Conservation (phyloP, 2,888 invertebrate species). For the Octonoba sinensis region DNA sequence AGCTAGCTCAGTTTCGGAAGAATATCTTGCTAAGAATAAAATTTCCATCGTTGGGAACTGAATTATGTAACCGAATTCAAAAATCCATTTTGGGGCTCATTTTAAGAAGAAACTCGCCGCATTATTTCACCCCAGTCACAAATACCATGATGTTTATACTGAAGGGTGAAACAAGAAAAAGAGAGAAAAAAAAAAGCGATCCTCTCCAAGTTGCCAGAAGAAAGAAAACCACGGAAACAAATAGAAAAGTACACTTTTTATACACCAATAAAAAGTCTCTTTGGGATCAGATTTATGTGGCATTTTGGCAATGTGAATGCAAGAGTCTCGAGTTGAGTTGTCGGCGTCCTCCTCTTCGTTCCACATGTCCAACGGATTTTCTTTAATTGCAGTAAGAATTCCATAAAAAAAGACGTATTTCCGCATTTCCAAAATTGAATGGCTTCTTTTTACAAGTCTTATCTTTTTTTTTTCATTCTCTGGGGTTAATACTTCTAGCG, state of each 20-base stretch:
- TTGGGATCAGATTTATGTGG: slow-evolving; percentile 62
- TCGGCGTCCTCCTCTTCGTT: slow-evolving; percentile 44
- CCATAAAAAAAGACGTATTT: slow-evolving; percentile 57
- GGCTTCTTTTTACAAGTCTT: slow-evolving; percentile 29
- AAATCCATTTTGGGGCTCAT: too few species aligned
- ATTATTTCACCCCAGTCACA: slow-evolving; percentile 49
- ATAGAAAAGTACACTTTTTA: slow-evolving; percentile 36
- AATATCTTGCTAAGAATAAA: too few species aligned
- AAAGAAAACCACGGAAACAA: slow-evolving; percentile 7
- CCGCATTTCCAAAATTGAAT: slow-evolving; percentile 60
- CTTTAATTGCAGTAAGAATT: slow-evolving; percentile 61
- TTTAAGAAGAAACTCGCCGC: slow-evolving; percentile 31
- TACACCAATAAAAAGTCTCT: slow-evolving; percentile 59
- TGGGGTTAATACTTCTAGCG: slow-evolving; percentile 31
- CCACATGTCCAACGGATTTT: slow-evolving; percentile 52
- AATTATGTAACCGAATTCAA: too few species aligned
- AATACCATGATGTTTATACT: slow-evolving; percentile 55
- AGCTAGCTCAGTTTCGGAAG: too few species aligned
- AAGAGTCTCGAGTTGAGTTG: slow-evolving; percentile 55
- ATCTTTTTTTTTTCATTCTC: slow-evolving; percentile 8
- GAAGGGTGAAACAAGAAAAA: background rate
- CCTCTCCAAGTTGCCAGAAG: slow-evolving; percentile 11
- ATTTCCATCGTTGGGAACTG: too few species aligned
- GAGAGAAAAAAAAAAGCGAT: slow-evolving; percentile 1
- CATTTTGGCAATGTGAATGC: slow-evolving; percentile 44